Evolutionary conservation across 2,797 vertebrate species (phyloP), one percentile per base, ranked within the genome.

Genomic region (Rallus crepitans): DNA sequence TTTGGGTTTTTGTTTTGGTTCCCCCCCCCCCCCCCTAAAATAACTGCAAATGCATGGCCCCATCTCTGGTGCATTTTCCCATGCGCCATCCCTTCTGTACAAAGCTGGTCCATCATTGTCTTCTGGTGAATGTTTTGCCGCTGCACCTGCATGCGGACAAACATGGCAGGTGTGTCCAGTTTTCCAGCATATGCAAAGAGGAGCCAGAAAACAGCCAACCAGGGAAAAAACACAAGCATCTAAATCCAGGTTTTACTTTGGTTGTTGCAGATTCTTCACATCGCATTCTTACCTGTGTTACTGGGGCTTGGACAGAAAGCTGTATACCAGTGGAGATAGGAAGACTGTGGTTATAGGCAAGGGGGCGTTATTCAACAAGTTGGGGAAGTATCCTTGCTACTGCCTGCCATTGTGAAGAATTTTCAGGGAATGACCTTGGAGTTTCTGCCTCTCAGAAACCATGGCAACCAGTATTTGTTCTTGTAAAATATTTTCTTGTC

Each of bases 371-470:
- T 60, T 72, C 0, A 0, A 8, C 0, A 0, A 64, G 30, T 31
- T 33, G 48, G 66, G 56, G 78, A 69, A 90, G 70, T 69, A 68
- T 82, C 82, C 37, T 42, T 1, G 4, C 69, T 40, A 47, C 76
- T 96, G 89, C 27, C 56, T 96, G 76, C 28, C 40, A 52, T 40
- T 89, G 57, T 86, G 85, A 95, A 93, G 84, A 91, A 88, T 95
- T 97, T 97, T 94, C 95, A 93, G 82, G 61, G 81, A 95, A 95
- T 94, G 97, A 98, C 97, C 97, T 98, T 97, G 97, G 91, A 95
- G 91, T 96, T 97, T 93, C 95, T 85, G 91, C 78, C 85, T 77
- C 93, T 87, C 24, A 48, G 98, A 98, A 98, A 98, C 98, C 97
- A 98, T 97, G 89, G 97, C 96, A 98, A 98, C 97, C 57, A 82